phyloP scores from a whole-genome alignment of 2,888 invertebrate genomes.

The Sisyra terminalis region DNA sequence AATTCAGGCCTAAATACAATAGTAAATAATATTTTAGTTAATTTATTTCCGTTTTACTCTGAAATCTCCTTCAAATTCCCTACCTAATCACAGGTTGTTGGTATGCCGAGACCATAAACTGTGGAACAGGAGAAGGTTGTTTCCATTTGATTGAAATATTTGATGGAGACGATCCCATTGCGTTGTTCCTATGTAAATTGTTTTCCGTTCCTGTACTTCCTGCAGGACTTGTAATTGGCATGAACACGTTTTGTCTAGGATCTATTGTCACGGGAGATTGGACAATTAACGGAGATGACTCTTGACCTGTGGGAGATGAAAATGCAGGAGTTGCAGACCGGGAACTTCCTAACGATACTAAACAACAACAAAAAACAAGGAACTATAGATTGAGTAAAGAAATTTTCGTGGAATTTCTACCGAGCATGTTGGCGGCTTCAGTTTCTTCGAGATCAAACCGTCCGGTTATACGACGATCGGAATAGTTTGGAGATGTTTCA shows the following conservation, averaged over 20 bases:
- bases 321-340: constrained; percentile 86
- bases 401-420: no score
- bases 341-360: constrained; percentile 85
- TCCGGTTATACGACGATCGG: constrained; percentile 53
- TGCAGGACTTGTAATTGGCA: constrained; percentile 68
- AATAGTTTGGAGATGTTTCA: constrained; percentile 74
- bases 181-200: neutral
- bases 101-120: constrained; percentile 19
- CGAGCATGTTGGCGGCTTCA: constrained; percentile 92
- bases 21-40: neutral
- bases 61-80: constrained; percentile 2
- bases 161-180: constrained; percentile 11
- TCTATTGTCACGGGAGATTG: constrained; percentile 53
- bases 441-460: constrained; percentile 88
- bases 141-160: constrained; percentile 25
- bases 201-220: constrained; percentile 3
- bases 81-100: constrained; percentile 27
- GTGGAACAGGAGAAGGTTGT: constrained; percentile 28
- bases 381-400: no score
- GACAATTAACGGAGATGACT: constrained; percentile 47
- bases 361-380: constrained; percentile 12
- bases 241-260: constrained; percentile 73
- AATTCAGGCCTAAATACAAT: constrained; percentile 54
- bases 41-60: neutral
- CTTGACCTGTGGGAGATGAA: constrained; percentile 55